Evolutionary conservation across 2,888 invertebrate species (phyloP).

Genomic region (Rutpela maculata): DNA sequence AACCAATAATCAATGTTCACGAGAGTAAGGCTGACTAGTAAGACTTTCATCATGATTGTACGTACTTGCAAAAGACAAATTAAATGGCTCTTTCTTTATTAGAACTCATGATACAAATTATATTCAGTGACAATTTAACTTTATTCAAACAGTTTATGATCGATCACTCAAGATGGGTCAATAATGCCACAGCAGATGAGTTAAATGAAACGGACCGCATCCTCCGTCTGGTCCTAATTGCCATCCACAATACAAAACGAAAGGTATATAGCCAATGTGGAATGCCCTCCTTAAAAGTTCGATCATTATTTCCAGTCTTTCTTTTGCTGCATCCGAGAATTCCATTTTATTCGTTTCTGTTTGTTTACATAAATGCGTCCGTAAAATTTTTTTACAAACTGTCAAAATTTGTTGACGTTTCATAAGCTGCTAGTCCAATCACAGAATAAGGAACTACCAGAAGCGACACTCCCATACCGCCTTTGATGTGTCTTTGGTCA

Average conservation of each 20-base stretch:
- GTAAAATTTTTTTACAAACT: constrained; percentile 8
- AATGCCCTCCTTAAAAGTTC: constrained; percentile 56
- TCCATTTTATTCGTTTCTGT: constrained; percentile 24
- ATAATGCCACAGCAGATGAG: constrained; percentile 66
- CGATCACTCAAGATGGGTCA: constrained; percentile 38
- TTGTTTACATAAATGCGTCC: neutral
- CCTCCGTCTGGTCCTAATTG: constrained; percentile 63
- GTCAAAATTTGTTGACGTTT: neutral
- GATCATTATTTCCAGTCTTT: constrained; percentile 58
- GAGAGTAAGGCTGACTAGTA: too few species aligned
- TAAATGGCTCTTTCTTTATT: neutral
- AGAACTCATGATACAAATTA: constrained; percentile 18
- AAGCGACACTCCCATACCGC: too few species aligned
- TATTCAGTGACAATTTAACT: constrained; percentile 5
- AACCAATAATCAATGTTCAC: too few species aligned
- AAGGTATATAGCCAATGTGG: constrained; percentile 64
- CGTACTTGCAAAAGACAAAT: neutral
- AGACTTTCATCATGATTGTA: too few species aligned
- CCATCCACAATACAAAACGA: constrained; percentile 65
- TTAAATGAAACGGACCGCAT: constrained; percentile 61
- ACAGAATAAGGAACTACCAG: too few species aligned
- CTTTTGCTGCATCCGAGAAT: constrained; percentile 57
- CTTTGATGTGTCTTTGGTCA: too few species aligned
- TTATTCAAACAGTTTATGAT: neutral
- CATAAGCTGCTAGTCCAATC: neutral